Evolutionary conservation across 2,113 vertebrate genomes (phyloP), one percentile per base, ranked within the genome.

Genomic region (Pterocles gutturalis): DNA sequence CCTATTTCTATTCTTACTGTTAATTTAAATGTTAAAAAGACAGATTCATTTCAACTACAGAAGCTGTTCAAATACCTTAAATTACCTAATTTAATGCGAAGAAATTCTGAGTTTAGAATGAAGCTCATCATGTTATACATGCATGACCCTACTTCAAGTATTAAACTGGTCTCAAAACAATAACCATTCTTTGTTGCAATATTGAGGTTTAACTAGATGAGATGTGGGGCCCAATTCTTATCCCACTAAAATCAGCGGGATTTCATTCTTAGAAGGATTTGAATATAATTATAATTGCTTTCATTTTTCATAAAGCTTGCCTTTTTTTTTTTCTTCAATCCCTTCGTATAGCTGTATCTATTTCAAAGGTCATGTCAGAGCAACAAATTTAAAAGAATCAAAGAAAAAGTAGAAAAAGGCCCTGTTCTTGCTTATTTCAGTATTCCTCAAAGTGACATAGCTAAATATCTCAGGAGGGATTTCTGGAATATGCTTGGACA

Each of bases 241-340:
- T 95, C 88, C 61, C n/a, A 92, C 89, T 95, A 93, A 92, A 95
- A 81, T 84, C 80, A 89, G 57, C 82, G 28, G 71, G 57, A 84
- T 94, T 97, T 97, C 82, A 79, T 95, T 76, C 85, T 89, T 96
- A 90, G 79, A 65, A 92, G 94, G 54, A 95, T 97, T 97, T 96
- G 66, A 95, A 96, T 94, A 72, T 83, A 95, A 93, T 97, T 96
- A 93, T 83, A 43, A 93, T 54, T 77, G 60, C 87, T 95, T 96
- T 93, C 70, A 53, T 90, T 96, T 97, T 93, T 81, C 33, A 54
- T 54, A 93, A 96, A 90, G 67, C 67, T 91, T 83, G 41, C 10
- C 51, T 87, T 31, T 58, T 93, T 31, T 58, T 93, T 91, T 96
- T 94, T 38, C 57, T 89, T 97, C 87, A 65, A 17, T 88, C 49